Evolutionary conservation across 1,140 invertebrate species (phyloP).

Genomic region (Tetragnatha versicolor): DNA sequence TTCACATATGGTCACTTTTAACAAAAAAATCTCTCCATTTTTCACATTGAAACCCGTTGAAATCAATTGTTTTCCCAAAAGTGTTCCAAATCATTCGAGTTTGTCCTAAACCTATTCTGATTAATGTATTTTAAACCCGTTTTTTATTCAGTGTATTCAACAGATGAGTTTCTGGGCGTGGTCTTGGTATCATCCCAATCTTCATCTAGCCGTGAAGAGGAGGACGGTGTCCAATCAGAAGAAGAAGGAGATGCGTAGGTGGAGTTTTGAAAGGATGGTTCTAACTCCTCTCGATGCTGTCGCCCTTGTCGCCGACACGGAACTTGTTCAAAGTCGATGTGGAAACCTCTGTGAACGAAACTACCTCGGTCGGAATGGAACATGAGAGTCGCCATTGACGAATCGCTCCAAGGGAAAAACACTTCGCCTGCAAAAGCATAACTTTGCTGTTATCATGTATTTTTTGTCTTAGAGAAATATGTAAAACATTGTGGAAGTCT

Average conservation of each 20-base stretch:
- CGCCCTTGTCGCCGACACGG: slow-evolving; percentile 34
- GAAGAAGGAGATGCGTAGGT: background rate
- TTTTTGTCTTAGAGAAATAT: background rate
- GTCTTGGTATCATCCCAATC: slow-evolving; percentile 46
- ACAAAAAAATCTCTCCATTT: too few species aligned
- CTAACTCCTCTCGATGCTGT: slow-evolving; percentile 20
- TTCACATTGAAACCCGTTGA: too few species aligned
- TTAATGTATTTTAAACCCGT: too few species aligned
- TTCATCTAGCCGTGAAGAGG: background rate
- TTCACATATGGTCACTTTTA: too few species aligned
- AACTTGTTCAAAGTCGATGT: slow-evolving; percentile 40
- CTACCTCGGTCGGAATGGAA: slow-evolving; percentile 41
- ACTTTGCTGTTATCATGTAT: background rate
- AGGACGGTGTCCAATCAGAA: background rate
- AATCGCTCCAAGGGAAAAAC: slow-evolving; percentile 37
- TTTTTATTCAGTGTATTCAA: slow-evolving; percentile 32
- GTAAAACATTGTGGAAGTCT: too few species aligned
- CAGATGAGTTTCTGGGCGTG: slow-evolving; percentile 28
- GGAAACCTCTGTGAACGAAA: slow-evolving; percentile 35
- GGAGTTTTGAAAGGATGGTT: slow-evolving; percentile 17
- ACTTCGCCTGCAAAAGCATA: slow-evolving; percentile 17
- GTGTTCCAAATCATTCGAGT: too few species aligned
- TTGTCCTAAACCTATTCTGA: too few species aligned
- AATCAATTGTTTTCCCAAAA: too few species aligned
- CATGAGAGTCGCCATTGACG: slow-evolving; percentile 27